Base-by-base conservation (phyloP, 2,888 invertebrate genomes). In the Rutpela maculata region DNA sequence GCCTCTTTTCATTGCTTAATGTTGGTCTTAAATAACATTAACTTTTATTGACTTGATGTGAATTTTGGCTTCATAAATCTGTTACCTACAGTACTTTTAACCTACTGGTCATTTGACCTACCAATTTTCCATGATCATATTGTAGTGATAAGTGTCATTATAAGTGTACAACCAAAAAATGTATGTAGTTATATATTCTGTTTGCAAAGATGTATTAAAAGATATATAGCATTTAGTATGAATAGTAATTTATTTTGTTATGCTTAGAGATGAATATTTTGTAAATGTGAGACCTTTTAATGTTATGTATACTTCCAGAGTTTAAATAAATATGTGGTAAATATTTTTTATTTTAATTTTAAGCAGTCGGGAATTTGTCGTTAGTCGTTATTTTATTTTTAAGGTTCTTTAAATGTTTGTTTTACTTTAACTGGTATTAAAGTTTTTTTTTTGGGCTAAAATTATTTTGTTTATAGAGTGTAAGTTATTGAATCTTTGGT, bases 311-410 rank as follows among this genome's bases (percentile, higher is more conserved):
- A 50, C n/a, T 19, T 57, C 55, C 26, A 56, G n/a, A 57, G 68
- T 68, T 56, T 57, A 68, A 68, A 56, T 68, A 68, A n/a, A 56
- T 56, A 10, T 56, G 57, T 57, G 31, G 15, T 57, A 12, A 26
- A 35, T 31, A 19, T 26, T 22, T 26, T 22, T n/a, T 60, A n/a
- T 60, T 10, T 50, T 50, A 50, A 50, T 50, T 50, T n/a, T 50
- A 50, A 50, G 50, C 4, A 35, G 9, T 35, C 7, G 31, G 31
- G 9, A 35, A 26, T 4, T 26, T 26, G 22, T 35, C 31, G 0
- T 35, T 35, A 35, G 4, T 50, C 12, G 12, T 15, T 15, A n/a
- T 50, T n/a, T 15, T 50, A 50, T 50, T 50, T 35, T n/a, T n/a
- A 50, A 50, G 4, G n/a, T 15, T 15, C 15, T 15, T 43, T 43